A percentile compares a stretch with the other conserved stretches of the same genome.
These are phyloP conservation scores for Corythornis madagascariensis DNA, from an alignment of 2,113 vertebrate species.

Conservation along the genomic window DNA sequence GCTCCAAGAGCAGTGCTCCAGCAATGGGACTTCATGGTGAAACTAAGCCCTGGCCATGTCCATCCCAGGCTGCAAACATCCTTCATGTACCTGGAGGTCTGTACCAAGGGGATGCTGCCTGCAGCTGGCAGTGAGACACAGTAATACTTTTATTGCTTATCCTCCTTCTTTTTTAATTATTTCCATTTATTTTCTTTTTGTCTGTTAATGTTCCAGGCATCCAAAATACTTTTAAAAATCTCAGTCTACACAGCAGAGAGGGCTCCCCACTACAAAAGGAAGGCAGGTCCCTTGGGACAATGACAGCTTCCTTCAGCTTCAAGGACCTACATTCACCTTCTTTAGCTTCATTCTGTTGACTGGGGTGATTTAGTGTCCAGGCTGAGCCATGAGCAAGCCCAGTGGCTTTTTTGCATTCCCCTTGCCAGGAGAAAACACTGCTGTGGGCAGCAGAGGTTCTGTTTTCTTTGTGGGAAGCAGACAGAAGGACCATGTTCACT, in stretches of 20 bases:
- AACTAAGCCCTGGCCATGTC: neutral
- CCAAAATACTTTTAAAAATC: neutral
- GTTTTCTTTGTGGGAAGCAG: neutral
- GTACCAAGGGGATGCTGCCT: neutral
- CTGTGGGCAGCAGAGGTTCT: neutral
- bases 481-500: neutral
- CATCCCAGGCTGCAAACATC: neutral
- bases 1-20: fast-evolving
- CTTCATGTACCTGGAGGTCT: fast-evolving
- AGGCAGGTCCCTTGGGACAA: neutral
- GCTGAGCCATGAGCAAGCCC: neutral
- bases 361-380: neutral
- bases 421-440: neutral
- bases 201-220: neutral
- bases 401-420: neutral
- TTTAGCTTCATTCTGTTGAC: neutral
- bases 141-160: neutral
- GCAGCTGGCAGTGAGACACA: neutral
- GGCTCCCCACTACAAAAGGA: fast-evolving
- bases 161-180: fast-evolving
- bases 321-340: fast-evolving
- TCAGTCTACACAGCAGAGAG: neutral
- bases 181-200: no score
- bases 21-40: fast-evolving
- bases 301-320: neutral